These are phyloP conservation scores for Paradoxurus hermaphroditus DNA, from an alignment of 2,113 vertebrate species.

Conservation along the genomic window DNA sequence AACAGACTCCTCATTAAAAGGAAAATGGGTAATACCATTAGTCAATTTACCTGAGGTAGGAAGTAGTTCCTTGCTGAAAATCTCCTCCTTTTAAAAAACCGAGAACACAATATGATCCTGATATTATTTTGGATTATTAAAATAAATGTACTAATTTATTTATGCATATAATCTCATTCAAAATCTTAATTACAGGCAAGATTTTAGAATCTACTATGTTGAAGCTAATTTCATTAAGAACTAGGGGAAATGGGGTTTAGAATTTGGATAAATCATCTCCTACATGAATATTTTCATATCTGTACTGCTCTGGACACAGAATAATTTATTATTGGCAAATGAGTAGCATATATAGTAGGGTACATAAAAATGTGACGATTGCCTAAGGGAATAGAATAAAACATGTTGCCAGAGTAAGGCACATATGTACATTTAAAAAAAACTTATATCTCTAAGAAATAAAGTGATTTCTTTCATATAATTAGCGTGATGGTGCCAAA, in stretches of 20 bases:
- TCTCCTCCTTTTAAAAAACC: neutral
- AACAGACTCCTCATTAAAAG: neutral
- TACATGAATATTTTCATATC: neutral
- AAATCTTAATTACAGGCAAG: neutral
- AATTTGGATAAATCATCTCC: neutral
- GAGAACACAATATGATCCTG: neutral
- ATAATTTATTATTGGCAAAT: neutral
- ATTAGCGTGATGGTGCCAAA: neutral
- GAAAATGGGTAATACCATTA: neutral
- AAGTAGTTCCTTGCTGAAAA: neutral
- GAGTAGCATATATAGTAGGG: neutral
- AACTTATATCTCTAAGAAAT: neutral
- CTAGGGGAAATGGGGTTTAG: neutral
- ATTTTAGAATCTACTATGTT: neutral
- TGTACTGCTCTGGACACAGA: neutral
- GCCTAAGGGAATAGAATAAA: neutral
- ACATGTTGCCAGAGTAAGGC: neutral
- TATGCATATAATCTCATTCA: neutral
- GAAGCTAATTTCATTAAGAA: neutral
- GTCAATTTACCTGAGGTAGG: neutral
- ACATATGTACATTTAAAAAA: neutral
- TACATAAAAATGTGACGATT: neutral
- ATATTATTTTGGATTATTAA: neutral
- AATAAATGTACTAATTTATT: neutral
- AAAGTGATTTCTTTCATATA: neutral